phyloP scores from a whole-genome alignment of 2,797 vertebrate species.

The Gobio occitaniae region DNA sequence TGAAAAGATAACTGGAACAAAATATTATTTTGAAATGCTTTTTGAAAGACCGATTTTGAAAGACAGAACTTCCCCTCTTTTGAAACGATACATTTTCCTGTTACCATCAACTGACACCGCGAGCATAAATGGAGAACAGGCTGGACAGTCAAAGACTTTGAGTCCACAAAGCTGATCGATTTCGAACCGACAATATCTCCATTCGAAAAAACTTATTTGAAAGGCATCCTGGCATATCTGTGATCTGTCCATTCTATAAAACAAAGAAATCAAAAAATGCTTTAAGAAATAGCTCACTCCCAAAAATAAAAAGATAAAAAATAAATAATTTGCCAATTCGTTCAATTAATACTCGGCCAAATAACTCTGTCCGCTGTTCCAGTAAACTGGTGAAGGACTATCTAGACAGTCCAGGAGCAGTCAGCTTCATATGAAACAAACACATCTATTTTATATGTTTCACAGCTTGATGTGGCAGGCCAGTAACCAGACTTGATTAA shows the following conservation, averaged over 20 bases:
- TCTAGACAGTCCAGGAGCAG: not conserved
- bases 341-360: not conserved
- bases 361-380: not conserved
- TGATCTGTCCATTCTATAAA: not conserved
- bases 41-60: not conserved
- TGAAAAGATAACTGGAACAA: not conserved
- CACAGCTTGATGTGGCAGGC: not conserved
- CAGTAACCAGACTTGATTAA: not conserved
- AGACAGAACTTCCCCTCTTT: not conserved
- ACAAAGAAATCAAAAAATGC: not conserved
- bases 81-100: not conserved
- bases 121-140: slow-evolving; percentile 6
- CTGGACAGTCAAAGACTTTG: slow-evolving; percentile 15
- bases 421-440: not conserved
- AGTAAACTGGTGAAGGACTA: not conserved
- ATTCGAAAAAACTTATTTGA: not conserved
- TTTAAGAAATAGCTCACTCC: not conserved
- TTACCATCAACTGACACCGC: not conserved
- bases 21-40: not conserved
- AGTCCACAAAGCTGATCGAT: slow-evolving; percentile 10
- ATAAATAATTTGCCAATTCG: not conserved
- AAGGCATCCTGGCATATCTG: not conserved
- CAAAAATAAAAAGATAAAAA: not conserved
- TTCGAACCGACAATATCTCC: not conserved
- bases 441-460: not conserved